These are phyloP conservation scores for Crossocerus cetratus DNA, from an alignment of 2,888 invertebrate genomes.

Conservation along the genomic window DNA sequence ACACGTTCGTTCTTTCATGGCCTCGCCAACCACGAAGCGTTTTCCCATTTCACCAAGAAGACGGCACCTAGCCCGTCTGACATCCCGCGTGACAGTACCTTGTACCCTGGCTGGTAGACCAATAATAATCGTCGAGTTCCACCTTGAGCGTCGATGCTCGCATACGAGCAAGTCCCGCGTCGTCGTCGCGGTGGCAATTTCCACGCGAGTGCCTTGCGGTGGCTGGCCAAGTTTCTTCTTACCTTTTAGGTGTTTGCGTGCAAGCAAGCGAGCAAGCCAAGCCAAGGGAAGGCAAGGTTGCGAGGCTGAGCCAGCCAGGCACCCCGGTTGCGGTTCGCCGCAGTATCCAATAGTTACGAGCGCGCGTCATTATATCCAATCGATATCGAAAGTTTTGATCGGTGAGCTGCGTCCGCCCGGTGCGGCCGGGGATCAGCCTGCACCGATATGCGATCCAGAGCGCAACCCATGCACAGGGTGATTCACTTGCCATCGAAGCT, in stretches of 20 bases:
- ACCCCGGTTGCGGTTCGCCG: constrained; percentile 66
- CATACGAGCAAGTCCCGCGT: constrained; percentile 23
- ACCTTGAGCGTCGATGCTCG: constrained; percentile 1
- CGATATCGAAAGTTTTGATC: constrained; percentile 70
- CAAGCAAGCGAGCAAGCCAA: constrained; percentile 27
- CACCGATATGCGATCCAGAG: background rate
- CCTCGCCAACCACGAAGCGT: too few species aligned
- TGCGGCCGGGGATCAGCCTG: constrained; percentile 25
- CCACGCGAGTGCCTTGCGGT: constrained; percentile 45
- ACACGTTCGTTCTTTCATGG: too few species aligned
- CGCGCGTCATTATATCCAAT: constrained; percentile 67
- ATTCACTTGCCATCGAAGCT: too few species aligned
- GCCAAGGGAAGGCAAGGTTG: constrained; percentile 15
- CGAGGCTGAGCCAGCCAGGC: too few species aligned
- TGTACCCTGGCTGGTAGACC: background rate
- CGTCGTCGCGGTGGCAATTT: constrained; percentile 52
- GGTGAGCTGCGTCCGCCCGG: constrained; percentile 37
- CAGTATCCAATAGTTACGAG: constrained; percentile 72
- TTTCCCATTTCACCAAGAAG: too few species aligned
- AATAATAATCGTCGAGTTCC: background rate
- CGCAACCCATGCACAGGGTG: background rate
- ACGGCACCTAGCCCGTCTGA: too few species aligned
- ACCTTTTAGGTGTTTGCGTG: constrained; percentile 44
- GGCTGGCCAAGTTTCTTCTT: constrained; percentile 45
- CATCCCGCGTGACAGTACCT: too few species aligned